Evolutionary conservation across 2,888 invertebrate species (phyloP).

Genomic region (Drosophila neotestacea): DNA sequence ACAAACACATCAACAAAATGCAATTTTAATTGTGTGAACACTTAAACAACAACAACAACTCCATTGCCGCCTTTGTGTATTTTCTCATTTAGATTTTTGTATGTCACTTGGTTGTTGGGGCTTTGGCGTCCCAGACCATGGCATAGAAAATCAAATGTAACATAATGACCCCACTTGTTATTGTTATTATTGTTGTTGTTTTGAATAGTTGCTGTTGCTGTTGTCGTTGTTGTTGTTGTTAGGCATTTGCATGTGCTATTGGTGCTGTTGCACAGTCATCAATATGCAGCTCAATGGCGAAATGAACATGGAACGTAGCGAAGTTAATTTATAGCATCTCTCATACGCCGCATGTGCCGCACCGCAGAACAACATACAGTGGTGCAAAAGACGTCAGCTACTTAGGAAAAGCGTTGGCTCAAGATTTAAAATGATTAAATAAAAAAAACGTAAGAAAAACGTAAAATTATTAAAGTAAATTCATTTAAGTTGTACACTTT

Average conservation of each 20-base stretch:
- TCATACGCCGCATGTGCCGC: constrained; percentile 47
- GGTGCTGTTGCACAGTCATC: constrained; percentile 35
- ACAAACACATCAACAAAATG: constrained; percentile 45
- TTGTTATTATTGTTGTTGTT: constrained; percentile 10
- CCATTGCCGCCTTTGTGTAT: constrained; percentile 29
- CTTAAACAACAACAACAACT: constrained; percentile 19
- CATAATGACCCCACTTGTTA: constrained; percentile 44
- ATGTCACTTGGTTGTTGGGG: constrained; percentile 38
- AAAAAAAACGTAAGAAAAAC: too few species aligned
- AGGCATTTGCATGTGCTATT: constrained; percentile 15
- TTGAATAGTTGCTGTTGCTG: not conserved
- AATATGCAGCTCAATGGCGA: constrained; percentile 44
- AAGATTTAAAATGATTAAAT: not conserved
- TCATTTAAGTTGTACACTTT: too few species aligned
- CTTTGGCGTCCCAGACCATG: constrained; percentile 82
- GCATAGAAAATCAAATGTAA: constrained; percentile 81
- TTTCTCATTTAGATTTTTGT: constrained; percentile 42
- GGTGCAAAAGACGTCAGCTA: not conserved
- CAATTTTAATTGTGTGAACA: constrained; percentile 68
- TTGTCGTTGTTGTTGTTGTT: constrained; percentile 7
- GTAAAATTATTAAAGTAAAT: not conserved
- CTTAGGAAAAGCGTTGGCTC: too few species aligned
- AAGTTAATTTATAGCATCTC: constrained; percentile 67
- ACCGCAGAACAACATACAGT: constrained; percentile 4
- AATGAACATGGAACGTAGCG: constrained; percentile 27